Evolutionary conservation across 2,113 vertebrate species (phyloP).

Genomic region (Clinocottus analis): DNA sequence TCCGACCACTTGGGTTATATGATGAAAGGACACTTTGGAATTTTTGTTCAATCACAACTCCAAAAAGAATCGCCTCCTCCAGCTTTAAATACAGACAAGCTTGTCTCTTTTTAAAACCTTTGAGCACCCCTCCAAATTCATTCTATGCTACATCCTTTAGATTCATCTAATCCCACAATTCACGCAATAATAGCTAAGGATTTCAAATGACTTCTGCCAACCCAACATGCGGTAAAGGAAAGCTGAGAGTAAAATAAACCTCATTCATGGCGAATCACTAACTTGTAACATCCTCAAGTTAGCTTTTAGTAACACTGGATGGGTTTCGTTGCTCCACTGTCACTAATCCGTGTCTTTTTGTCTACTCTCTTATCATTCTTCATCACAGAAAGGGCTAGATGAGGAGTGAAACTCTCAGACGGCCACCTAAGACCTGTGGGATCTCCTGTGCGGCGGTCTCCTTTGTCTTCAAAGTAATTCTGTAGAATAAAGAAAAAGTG

Average conservation of each 20-base stretch:
- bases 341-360: constrained; percentile 41
- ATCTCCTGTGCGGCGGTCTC: constrained; percentile 44
- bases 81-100: background rate
- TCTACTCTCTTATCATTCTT: constrained; percentile 47
- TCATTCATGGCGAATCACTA: background rate
- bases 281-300: background rate
- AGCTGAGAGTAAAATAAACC: background rate
- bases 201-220: background rate
- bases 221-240: background rate
- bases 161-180: background rate
- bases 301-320: constrained; percentile 14
- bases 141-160: background rate
- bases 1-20: background rate
- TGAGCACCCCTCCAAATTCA: background rate
- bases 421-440: constrained; percentile 55
- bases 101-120: background rate
- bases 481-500: constrained; percentile 80
- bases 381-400: constrained; percentile 83
- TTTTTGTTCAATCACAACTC: too few species aligned
- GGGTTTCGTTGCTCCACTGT: constrained; percentile 38
- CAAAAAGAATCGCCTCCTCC: background rate
- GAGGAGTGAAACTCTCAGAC: constrained; percentile 80
- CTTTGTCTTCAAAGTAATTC: constrained; percentile 56
- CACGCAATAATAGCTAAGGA: background rate
- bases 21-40: background rate